phyloP scores from a whole-genome alignment of 2,113 vertebrate species.

The Meleagris gallopavo region DNA sequence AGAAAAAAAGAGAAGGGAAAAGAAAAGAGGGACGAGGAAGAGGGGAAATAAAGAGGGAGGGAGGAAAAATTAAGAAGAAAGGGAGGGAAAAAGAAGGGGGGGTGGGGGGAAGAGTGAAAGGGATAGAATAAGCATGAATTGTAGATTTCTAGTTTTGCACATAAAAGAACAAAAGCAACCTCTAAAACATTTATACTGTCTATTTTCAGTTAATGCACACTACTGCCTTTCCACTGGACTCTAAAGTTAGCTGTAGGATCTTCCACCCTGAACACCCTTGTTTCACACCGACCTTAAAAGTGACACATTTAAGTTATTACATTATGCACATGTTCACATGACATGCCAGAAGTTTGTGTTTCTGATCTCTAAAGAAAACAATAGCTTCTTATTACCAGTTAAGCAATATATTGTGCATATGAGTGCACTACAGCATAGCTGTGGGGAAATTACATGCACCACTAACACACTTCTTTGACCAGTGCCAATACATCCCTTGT shows the following conservation, averaged over 20 bases:
- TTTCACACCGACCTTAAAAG: conserved; percentile 38
- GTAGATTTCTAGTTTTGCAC: not conserved
- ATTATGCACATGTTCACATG: not conserved
- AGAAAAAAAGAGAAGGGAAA: not conserved
- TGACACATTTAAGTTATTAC: conserved; percentile 27
- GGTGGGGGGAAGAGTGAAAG: not conserved
- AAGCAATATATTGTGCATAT: not conserved
- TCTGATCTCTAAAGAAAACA: conserved; percentile 50
- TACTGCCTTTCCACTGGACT: not conserved
- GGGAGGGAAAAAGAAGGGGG: not conserved
- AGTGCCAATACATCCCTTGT: not conserved
- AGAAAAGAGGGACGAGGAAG: not conserved
- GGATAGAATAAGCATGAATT: not conserved
- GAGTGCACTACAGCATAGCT: not conserved
- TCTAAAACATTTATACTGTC: not conserved
- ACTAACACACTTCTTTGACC: not conserved
- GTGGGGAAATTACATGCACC: conserved; percentile 24
- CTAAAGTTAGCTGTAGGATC: not conserved
- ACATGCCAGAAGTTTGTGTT: conserved; percentile 23
- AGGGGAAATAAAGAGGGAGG: not conserved
- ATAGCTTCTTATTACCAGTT: conserved; percentile 33
- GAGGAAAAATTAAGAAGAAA: not conserved
- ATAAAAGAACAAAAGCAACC: not conserved
- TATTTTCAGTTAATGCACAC: not conserved
- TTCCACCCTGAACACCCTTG: not conserved